phyloP scores from a whole-genome alignment of 1,140 invertebrate genomes.

The Drosophila sechellia region DNA sequence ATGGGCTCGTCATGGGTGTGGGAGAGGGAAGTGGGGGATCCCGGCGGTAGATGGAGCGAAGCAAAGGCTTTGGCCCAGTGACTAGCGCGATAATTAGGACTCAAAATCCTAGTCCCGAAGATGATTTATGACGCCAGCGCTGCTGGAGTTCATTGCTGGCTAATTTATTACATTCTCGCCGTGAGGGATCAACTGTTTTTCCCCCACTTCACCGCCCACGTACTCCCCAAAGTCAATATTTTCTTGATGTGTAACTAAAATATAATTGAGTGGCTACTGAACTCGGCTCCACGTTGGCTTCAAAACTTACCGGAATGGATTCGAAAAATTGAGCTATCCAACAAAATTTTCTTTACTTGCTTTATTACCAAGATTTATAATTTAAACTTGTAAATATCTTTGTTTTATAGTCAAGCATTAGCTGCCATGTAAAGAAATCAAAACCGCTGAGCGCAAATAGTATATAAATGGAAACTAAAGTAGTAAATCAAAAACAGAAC shows the following conservation, averaged over 20 bases:
- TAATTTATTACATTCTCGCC: constrained; percentile 63
- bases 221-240: neutral
- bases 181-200: constrained; percentile 10
- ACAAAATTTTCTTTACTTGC: too few relatives aligned
- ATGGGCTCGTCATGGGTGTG: constrained; percentile 36
- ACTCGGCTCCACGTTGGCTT: neutral
- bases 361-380: neutral
- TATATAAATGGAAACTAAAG: neutral
- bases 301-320: neutral
- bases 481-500: neutral
- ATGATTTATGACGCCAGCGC: constrained; percentile 70
- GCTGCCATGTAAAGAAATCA: neutral
- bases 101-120: constrained; percentile 47
- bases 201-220: neutral
- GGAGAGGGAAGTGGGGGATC: neutral
- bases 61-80: constrained; percentile 31
- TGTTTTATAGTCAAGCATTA: too few relatives aligned
- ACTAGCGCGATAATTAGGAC: constrained; percentile 65
- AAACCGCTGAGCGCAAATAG: neutral
- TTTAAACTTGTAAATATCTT: neutral
- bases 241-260: neutral
- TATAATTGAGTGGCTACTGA: neutral
- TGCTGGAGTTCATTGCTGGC: constrained; percentile 46
- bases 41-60: neutral
- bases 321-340: too few relatives aligned